Percentiles rank a stretch among this genome's conserved stretches.
These are phyloP conservation scores for Psettodes erumei DNA, from an alignment of 2,113 vertebrate species.

Conservation along the genomic window DNA sequence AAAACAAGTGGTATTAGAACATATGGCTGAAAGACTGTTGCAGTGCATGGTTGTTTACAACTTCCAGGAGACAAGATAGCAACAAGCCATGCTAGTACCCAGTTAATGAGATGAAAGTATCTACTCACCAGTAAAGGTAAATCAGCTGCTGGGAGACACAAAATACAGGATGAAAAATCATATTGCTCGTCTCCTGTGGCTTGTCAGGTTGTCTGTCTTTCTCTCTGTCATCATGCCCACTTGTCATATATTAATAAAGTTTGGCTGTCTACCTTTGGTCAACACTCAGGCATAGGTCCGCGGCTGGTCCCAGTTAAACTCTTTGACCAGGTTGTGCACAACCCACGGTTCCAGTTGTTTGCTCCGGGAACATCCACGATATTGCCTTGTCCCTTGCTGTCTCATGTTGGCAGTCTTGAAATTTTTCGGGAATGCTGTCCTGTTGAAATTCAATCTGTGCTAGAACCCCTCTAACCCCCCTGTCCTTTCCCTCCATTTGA, in stretches of 20 bases:
- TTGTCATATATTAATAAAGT: slow-evolving; percentile 42
- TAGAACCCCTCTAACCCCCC: slow-evolving; percentile 60
- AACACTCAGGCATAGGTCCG: slow-evolving; percentile 9
- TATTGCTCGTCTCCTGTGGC: slow-evolving; percentile 53
- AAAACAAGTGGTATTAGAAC: not conserved
- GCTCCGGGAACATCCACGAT: slow-evolving; percentile 55
- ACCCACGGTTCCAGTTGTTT: slow-evolving; percentile 66
- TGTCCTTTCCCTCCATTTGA: slow-evolving; percentile 65
- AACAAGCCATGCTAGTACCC: slow-evolving; percentile 11
- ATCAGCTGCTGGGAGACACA: slow-evolving; percentile 48
- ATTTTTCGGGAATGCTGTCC: slow-evolving; percentile 83
- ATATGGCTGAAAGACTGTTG: not conserved
- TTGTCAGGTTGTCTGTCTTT: slow-evolving; percentile 50
- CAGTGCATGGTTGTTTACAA: not conserved
- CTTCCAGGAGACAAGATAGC: too few relatives aligned
- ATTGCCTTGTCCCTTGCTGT: slow-evolving; percentile 59
- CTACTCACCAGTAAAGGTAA: slow-evolving; percentile 70
- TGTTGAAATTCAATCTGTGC: slow-evolving; percentile 83
- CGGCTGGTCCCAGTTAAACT: slow-evolving; percentile 8
- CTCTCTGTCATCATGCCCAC: slow-evolving; percentile 54
- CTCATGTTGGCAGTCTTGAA: slow-evolving; percentile 67
- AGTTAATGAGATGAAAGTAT: slow-evolving; percentile 30
- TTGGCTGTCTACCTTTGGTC: slow-evolving; percentile 17
- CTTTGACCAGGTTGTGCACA: slow-evolving; percentile 11
- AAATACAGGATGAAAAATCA: slow-evolving; percentile 58